Conservation (phyloP, 2,888 invertebrate genomes). For the Ecliptopera silaceata region DNA sequence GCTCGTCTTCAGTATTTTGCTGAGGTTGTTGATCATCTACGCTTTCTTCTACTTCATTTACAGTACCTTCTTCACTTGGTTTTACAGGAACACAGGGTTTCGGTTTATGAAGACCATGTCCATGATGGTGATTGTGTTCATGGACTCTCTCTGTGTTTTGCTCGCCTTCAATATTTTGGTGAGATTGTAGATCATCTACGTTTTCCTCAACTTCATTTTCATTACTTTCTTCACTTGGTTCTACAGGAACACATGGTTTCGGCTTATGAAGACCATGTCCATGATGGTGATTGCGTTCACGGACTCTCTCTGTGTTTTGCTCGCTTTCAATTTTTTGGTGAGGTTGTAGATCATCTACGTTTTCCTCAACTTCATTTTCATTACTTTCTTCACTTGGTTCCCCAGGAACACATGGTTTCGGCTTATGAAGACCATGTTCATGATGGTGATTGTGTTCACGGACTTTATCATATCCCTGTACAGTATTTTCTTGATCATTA, state of each 20-base stretch:
- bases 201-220: not conserved
- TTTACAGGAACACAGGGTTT: not conserved
- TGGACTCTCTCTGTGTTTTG: not conserved
- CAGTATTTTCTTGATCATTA: slow-evolving; percentile 15
- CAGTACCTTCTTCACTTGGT: not conserved
- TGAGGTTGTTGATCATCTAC: not conserved
- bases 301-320: not conserved
- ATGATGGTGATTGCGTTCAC: not conserved
- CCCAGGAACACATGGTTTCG: not conserved
- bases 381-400: slow-evolving; percentile 1
- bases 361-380: not conserved
- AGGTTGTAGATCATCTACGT: not conserved
- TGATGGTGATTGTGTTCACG: not conserved
- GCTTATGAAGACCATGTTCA: not conserved
- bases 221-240: not conserved
- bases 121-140: not conserved
- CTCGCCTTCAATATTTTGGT: slow-evolving; percentile 4
- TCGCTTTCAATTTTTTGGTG: slow-evolving; percentile 5
- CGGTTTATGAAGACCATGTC: not conserved
- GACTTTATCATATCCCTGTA: not conserved
- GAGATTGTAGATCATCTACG: not conserved
- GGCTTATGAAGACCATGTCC: not conserved
- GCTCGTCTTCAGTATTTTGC: not conserved
- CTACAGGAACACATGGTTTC: not conserved
- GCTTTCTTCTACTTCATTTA: not conserved